phyloP scores from a whole-genome alignment of 1,140 invertebrate species.

The Lanistes nyassanus region DNA sequence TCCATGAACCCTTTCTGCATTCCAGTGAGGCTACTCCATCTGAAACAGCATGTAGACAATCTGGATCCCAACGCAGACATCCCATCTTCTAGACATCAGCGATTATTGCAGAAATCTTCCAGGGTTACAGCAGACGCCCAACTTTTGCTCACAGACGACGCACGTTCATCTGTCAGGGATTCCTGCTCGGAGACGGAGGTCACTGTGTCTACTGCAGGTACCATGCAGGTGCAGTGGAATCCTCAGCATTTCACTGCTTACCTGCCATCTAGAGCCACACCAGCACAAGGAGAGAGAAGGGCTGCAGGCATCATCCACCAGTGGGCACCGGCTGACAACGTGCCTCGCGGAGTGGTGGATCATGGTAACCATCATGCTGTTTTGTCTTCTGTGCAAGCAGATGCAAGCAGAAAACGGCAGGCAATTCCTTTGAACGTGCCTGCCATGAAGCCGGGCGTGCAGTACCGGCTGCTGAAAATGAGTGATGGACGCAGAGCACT shows the following conservation, averaged over 20 bases:
- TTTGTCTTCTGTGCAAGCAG: not conserved
- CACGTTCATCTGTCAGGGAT: not conserved
- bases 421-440: too few species aligned
- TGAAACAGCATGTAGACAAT: conserved; percentile 9
- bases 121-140: not conserved
- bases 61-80: too few species aligned
- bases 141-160: not conserved
- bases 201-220: too few species aligned
- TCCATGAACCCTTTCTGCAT: conserved; percentile 44
- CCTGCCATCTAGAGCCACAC: too few species aligned
- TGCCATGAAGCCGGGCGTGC: not conserved
- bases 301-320: too few species aligned
- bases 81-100: not conserved
- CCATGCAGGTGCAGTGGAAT: too few species aligned
- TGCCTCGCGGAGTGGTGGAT: not conserved
- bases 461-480: conserved; percentile 6
- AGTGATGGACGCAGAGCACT: not conserved
- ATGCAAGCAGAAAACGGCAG: not conserved
- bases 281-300: too few species aligned
- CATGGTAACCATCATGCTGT: not conserved
- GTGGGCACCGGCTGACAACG: not conserved
- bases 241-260: too few species aligned
- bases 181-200: not conserved
- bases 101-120: not conserved
- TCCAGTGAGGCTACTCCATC: conserved; percentile 32